These are phyloP conservation scores for Drosophila trichaetosa DNA, from an alignment of 2,888 invertebrate species.

Conservation along the genomic window DNA sequence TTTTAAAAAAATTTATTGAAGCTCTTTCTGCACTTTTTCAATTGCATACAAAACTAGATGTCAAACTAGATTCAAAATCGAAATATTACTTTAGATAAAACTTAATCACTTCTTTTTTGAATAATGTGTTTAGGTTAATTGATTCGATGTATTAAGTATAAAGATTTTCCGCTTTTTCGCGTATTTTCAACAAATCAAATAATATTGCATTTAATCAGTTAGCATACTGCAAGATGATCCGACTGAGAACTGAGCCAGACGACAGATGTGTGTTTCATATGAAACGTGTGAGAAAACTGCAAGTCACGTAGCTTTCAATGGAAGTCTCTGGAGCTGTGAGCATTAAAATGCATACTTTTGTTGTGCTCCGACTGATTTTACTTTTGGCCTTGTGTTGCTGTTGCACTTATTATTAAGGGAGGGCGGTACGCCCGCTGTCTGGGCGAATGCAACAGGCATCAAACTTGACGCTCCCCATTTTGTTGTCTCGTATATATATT, in stretches of 20 bases:
- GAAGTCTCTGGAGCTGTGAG: conserved; percentile 36
- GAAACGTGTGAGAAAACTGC: neutral
- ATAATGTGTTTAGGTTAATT: neutral
- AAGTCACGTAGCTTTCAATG: conserved; percentile 46
- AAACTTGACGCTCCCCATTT: conserved; percentile 8
- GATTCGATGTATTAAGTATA: neutral
- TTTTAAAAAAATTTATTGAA: neutral
- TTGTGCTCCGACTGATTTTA: conserved; percentile 12
- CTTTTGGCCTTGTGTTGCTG: conserved; percentile 44
- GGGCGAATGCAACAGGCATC: conserved; percentile 63
- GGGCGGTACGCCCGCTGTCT: neutral
- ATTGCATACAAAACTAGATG: neutral
- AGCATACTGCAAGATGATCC: neutral
- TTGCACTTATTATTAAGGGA: conserved; percentile 49
- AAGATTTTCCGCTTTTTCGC: neutral
- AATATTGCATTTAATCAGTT: neutral
- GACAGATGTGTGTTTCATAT: neutral
- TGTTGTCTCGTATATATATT: conserved; percentile 42
- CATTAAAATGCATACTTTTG: conserved; percentile 47
- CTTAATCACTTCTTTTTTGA: neutral
- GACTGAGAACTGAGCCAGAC: neutral
- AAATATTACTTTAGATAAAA: neutral
- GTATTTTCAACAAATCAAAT: neutral
- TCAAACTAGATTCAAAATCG: neutral
- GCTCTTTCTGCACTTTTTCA: neutral